Evolutionary conservation across 2,888 invertebrate species (phyloP).

Genomic region (Athetis lepigone): DNA sequence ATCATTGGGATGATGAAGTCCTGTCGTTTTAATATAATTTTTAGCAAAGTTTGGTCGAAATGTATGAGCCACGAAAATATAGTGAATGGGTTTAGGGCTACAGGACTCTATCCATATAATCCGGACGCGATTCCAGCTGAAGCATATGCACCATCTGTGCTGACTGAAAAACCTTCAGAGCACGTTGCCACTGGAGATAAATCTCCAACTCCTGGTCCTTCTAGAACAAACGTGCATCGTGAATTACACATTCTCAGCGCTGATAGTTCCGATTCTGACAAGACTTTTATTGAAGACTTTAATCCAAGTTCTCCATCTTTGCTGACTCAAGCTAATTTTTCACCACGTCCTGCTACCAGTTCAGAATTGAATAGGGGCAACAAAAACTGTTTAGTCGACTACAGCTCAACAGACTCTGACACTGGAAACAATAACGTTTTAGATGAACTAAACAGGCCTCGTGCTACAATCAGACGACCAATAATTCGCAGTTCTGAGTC

Average conservation of each 20-base stretch:
- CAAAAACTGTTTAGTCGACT: too few species aligned
- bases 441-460: too few species aligned
- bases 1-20: background rate
- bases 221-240: background rate
- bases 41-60: slow-evolving; percentile 8
- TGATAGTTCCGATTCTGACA: background rate
- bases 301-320: background rate
- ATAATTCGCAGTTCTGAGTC: too few species aligned
- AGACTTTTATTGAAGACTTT: background rate
- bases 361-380: too few species aligned
- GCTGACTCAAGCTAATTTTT: background rate
- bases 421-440: too few species aligned
- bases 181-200: background rate
- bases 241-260: background rate
- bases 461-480: too few species aligned
- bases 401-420: too few species aligned
- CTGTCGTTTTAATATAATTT: background rate
- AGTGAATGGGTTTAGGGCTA: slow-evolving; percentile 8
- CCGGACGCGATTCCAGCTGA: slow-evolving; percentile 18
- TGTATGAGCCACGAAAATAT: slow-evolving; percentile 11
- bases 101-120: slow-evolving; percentile 15
- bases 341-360: too few species aligned
- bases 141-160: slow-evolving; percentile 30
- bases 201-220: background rate
- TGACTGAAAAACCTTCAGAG: too few species aligned